Percentiles rank a stretch among this genome's conserved stretches.
Conservation (phyloP, 1,140 invertebrate species). For the Calephelis virginiensis region DNA sequence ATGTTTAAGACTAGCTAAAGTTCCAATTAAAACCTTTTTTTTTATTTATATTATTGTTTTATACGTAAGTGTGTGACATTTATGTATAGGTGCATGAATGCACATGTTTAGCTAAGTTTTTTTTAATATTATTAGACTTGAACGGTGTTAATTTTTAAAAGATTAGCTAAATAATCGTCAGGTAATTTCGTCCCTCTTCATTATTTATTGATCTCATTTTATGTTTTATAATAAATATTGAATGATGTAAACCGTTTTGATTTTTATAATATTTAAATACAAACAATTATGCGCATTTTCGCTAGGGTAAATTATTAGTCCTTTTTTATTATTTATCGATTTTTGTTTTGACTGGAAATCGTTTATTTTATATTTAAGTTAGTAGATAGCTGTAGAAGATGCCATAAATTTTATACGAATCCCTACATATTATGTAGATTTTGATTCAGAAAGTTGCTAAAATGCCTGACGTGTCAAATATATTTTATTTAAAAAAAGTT, state of each 20-base stretch:
- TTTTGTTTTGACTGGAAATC: background rate
- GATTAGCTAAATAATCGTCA: background rate
- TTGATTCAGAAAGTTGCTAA: background rate
- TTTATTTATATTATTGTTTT: too few relatives aligned
- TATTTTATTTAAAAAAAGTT: background rate
- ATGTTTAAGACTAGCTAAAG: too few relatives aligned
- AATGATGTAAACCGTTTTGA: background rate
- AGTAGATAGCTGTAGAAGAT: background rate
- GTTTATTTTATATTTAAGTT: background rate
- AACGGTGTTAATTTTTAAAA: background rate
- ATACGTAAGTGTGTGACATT: too few relatives aligned
- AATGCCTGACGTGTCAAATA: background rate
- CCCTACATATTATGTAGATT: background rate
- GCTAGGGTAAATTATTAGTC: background rate
- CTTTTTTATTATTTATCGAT: background rate
- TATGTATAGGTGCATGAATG: too few relatives aligned
- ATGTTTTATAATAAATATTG: background rate
- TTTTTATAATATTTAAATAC: background rate
- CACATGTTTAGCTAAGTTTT: background rate
- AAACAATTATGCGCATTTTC: too few relatives aligned
- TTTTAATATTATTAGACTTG: background rate
- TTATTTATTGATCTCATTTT: background rate
- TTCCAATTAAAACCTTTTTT: too few relatives aligned
- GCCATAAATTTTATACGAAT: background rate
- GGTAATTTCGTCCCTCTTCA: background rate